Evolutionary conservation across 2,888 invertebrate species (phyloP), one percentile per base, ranked within the genome.

Genomic region (Ectemnius continuus): DNA sequence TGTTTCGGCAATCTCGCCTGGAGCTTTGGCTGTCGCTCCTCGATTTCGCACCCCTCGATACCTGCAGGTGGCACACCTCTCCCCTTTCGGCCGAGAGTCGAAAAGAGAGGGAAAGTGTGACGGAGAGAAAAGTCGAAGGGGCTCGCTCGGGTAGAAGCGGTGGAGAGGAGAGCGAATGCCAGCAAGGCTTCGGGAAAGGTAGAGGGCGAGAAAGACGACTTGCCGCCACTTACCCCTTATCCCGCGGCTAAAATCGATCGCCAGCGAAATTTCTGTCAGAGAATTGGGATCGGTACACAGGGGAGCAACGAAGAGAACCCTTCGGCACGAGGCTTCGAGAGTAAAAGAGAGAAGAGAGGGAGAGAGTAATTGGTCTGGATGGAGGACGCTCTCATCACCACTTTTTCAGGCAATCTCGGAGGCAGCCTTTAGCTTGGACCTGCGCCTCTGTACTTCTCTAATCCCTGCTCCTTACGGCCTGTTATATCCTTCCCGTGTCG

Each of bases 321-420:
- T 45, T 36, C 20, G 56, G 16, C n/a, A 28, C n/a, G 56, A 23
- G 18, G 20, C 47, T 36, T 45, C 14, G 60, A 46, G 36, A 52
- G 66, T 52, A 28, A 60, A 61, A 64, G 58, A n/a, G 57, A 65
- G 76, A 69, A 76, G 80, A 79, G 82, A 77, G 77, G 75, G 80
- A 79, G 82, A 77, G 77, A 79, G 78, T 81, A 83, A 84, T 82
- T 80, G 80, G 83, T 76, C 75, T 71, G 67, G 79, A 73, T 73
- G 70, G 75, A 67, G 76, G 70, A 72, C 45, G 69, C 66, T 77
- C 80, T 81, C 76, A 70, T 81, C 73, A 78, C 70, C 80, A 81
- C 79, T 82, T 84, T 84, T 84, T 85, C 79, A 82, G 79, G 79
- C 83, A 86, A 86, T 86, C 85, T 81, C 75, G 74, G 79, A 79